Percentiles rank a stretch among this genome's conserved stretches.
These are phyloP conservation scores for Choristoneura rosaceana DNA, from an alignment of 2,888 invertebrate genomes.

Conservation along the genomic window DNA sequence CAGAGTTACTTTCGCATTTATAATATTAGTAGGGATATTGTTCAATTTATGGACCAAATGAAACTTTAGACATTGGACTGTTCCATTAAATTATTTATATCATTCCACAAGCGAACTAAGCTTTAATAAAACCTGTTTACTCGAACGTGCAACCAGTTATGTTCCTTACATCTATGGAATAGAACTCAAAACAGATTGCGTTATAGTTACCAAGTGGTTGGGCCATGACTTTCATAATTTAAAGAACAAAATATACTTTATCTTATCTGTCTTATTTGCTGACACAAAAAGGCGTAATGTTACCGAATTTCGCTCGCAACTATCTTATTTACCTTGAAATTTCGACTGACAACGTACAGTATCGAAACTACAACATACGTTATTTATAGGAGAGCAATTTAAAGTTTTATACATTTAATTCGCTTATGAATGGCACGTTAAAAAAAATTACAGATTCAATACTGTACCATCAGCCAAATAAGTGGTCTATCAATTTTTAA, in stretches of 20 bases:
- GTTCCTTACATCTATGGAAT: neutral
- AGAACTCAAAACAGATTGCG: constrained; percentile 9
- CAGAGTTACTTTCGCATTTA: no score
- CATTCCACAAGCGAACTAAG: neutral
- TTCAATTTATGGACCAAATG: neutral
- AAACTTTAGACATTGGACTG: constrained; percentile 9
- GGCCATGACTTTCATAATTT: constrained; percentile 32
- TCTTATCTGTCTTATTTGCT: constrained; percentile 34
- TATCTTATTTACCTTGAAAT: constrained; percentile 10
- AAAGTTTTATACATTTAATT: no score
- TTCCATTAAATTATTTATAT: neutral
- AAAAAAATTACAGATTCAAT: no score
- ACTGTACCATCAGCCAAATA: no score
- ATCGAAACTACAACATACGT: no score
- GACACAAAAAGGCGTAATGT: neutral
- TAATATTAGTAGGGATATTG: no score
- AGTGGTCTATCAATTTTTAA: no score
- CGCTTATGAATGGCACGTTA: no score
- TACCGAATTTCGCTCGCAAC: neutral
- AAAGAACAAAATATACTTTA: constrained; percentile 9
- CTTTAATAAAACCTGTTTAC: neutral
- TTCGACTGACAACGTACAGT: neutral
- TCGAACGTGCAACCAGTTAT: constrained; percentile 6
- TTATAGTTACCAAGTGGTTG: neutral
- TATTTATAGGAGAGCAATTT: no score